Percentiles rank a stretch among this genome's conserved stretches.
These are phyloP conservation scores for Haliclona indistincta DNA, from an alignment of 37 sponge, comb jelly and placozoan genomes.

Conservation along the genomic window DNA sequence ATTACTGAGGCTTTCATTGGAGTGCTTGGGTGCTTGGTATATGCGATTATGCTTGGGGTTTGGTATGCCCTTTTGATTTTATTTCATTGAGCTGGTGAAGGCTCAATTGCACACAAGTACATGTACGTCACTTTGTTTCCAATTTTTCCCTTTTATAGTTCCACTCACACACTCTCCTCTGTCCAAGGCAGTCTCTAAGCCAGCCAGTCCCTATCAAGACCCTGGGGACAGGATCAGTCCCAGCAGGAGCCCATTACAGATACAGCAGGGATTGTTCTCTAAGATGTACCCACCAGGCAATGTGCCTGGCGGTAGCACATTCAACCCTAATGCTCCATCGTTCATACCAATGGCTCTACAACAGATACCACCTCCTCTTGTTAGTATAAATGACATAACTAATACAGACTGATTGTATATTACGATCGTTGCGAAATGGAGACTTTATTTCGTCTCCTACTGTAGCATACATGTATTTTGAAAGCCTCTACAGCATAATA, in stretches of 20 bases:
- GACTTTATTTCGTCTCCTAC: not conserved
- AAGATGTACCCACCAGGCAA: too few species aligned
- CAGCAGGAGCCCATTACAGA: conserved; percentile 51
- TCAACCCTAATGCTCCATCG: conserved; percentile 83
- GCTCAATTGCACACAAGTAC: too few species aligned
- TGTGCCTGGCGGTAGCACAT: conserved; percentile 8
- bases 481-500: not conserved
- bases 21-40: too few species aligned
- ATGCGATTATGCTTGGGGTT: too few species aligned
- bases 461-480: not conserved
- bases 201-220: conserved; percentile 26
- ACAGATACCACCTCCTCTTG: too few species aligned
- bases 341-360: conserved; percentile 82
- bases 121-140: not conserved
- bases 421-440: too few species aligned
- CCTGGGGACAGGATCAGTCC: too few species aligned
- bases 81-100: too few species aligned
- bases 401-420: too few species aligned
- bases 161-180: not conserved
- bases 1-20: too few species aligned
- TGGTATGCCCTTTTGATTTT: too few species aligned
- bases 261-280: not conserved
- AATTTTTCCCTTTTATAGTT: not conserved
- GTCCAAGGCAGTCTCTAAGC: conserved; percentile 7
- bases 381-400: too few species aligned